Percentiles rank a stretch among this genome's conserved stretches.
These are phyloP conservation scores for Otolemur crassicaudatus DNA, from an alignment of 2,797 vertebrate species.

Conservation along the genomic window DNA sequence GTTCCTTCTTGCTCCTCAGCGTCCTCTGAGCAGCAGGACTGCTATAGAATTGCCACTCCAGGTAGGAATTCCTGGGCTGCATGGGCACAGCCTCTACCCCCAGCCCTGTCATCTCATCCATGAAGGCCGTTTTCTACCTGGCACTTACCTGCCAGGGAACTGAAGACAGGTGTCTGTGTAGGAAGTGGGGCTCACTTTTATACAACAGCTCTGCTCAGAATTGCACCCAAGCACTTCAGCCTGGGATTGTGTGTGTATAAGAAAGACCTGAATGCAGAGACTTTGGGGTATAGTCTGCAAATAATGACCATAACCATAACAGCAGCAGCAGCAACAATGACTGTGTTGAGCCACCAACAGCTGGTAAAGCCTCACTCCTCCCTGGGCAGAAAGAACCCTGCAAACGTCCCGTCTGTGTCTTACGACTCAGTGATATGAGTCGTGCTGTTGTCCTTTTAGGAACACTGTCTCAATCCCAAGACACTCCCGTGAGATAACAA, in stretches of 20 bases:
- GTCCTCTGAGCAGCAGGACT: background rate
- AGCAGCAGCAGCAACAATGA: background rate
- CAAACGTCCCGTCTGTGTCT: background rate
- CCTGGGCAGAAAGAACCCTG: background rate
- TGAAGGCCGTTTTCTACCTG: background rate
- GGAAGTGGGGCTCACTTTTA: background rate
- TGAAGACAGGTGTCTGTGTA: background rate
- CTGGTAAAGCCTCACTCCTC: background rate
- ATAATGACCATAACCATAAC: no score
- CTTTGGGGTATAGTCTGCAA: background rate
- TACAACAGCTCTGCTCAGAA: background rate
- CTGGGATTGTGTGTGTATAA: no score
- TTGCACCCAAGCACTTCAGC: background rate
- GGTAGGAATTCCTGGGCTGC: background rate
- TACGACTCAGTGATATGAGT: background rate
- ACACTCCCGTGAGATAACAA: accelerated
- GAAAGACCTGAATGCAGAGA: no score
- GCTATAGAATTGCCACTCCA: background rate
- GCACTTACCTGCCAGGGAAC: background rate
- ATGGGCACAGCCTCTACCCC: accelerated
- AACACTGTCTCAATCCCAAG: accelerated
- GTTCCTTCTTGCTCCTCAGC: no score
- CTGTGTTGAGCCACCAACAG: no score
- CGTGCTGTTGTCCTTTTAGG: no score
- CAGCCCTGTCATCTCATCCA: no score